A percentile compares a stretch with the other conserved stretches of the same genome.
phyloP scores from a whole-genome alignment of 2,888 invertebrate genomes.

The Cenopis cana region DNA sequence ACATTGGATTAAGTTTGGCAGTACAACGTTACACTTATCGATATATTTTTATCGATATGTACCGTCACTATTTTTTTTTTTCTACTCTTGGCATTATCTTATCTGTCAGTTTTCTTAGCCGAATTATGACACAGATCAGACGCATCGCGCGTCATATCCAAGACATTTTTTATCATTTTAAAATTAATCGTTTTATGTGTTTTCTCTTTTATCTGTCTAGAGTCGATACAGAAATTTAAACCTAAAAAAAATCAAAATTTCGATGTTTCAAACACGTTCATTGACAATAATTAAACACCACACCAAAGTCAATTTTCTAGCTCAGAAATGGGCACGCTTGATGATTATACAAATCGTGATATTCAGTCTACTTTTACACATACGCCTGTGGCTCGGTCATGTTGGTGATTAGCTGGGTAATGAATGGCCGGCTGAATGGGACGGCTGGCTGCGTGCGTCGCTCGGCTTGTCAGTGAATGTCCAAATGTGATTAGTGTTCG shows the following conservation, averaged over 20 bases:
- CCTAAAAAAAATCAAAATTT: too few relatives aligned
- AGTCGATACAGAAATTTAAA: too few relatives aligned
- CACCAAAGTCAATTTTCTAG: too few relatives aligned
- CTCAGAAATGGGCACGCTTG: not conserved
- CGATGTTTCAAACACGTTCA: too few relatives aligned
- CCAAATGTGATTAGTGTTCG: slow-evolving; percentile 7
- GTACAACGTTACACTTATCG: too few relatives aligned
- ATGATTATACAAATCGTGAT: not conserved
- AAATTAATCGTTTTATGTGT: not conserved
- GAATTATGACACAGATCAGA: too few relatives aligned
- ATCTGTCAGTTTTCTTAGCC: too few relatives aligned
- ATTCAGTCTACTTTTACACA: not conserved
- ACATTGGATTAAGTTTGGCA: too few relatives aligned
- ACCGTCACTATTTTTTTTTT: too few relatives aligned
- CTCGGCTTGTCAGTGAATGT: slow-evolving; percentile 16
- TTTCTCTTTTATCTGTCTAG: not conserved
- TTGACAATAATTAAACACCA: too few relatives aligned
- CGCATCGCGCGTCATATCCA: not conserved
- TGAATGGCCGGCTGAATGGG: slow-evolving; percentile 30
- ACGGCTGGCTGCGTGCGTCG: slow-evolving; percentile 13
- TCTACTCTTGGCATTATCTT: too few relatives aligned
- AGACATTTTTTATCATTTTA: not conserved
- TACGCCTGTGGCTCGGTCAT: slow-evolving; percentile 15
- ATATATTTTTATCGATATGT: too few relatives aligned
- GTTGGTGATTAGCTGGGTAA: slow-evolving; percentile 32